Conservation (phyloP, 2,888 invertebrate genomes). For the Apoda limacodes region DNA sequence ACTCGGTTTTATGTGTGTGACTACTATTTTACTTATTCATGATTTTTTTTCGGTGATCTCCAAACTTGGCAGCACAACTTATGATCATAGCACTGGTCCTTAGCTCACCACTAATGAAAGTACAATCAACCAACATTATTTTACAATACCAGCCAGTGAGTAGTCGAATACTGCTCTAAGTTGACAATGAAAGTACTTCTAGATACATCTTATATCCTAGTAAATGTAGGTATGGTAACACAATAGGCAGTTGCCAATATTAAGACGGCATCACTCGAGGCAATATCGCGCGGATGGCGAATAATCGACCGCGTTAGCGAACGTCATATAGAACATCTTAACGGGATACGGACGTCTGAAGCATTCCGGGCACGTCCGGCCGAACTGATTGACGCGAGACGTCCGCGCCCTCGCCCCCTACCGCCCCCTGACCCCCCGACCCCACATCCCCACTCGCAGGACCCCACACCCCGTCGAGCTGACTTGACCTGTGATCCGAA, state of each 20-base stretch:
- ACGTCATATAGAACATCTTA: constrained; percentile 47
- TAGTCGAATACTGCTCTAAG: too few species aligned
- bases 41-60: too few species aligned
- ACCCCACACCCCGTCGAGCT: constrained; percentile 20
- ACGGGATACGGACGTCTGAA: constrained; percentile 34
- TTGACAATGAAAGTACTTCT: too few species aligned
- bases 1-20: too few species aligned
- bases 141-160: too few species aligned
- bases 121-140: too few species aligned
- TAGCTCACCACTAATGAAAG: too few species aligned
- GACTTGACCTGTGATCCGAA: constrained; percentile 54
- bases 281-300: constrained; percentile 32
- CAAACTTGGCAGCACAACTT: too few species aligned
- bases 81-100: too few species aligned
- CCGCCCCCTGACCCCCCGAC: constrained; percentile 10
- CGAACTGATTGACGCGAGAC: constrained; percentile 68
- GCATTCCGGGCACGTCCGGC: constrained; percentile 60
- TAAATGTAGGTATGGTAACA: too few species aligned
- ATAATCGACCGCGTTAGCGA: constrained; percentile 38
- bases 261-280: constrained; percentile 18
- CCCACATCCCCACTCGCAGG: constrained; percentile 19
- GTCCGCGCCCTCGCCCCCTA: constrained; percentile 42
- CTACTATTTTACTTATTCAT: too few species aligned
- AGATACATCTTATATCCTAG: too few species aligned
- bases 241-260: constrained; percentile 14